Conservation (phyloP, 1,140 invertebrate genomes). For the Helicoverpa armigera region DNA sequence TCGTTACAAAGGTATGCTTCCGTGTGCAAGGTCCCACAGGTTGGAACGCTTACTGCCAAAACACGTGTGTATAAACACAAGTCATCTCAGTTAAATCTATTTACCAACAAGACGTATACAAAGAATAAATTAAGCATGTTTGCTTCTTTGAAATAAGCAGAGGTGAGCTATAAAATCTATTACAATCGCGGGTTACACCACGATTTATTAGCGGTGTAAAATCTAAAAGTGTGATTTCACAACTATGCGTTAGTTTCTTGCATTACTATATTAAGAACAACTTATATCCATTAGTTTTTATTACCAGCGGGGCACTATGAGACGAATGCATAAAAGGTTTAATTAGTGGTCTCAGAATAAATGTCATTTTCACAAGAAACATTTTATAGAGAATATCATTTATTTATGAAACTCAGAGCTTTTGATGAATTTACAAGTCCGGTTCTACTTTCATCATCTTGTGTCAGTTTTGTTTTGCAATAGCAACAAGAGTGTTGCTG, state of each 20-base stretch:
- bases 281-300: slow-evolving; percentile 53
- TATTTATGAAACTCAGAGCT: slow-evolving; percentile 37
- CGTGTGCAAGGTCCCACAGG: slow-evolving; percentile 15
- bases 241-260: slow-evolving; percentile 40
- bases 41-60: background rate
- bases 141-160: slow-evolving; percentile 55
- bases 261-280: slow-evolving; percentile 20
- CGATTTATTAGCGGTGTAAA: slow-evolving; percentile 57
- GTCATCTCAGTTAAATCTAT: slow-evolving; percentile 39
- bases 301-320: slow-evolving; percentile 19
- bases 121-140: slow-evolving; percentile 58
- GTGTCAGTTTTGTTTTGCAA: slow-evolving; percentile 35
- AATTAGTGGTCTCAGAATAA: slow-evolving; percentile 31
- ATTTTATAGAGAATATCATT: slow-evolving; percentile 22
- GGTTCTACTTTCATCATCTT: slow-evolving; percentile 43
- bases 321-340: slow-evolving; percentile 44
- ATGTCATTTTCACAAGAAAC: slow-evolving; percentile 20
- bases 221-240: slow-evolving; percentile 57
- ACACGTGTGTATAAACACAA: no score
- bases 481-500: slow-evolving; percentile 16
- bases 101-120: slow-evolving; percentile 44
- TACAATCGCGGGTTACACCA: slow-evolving; percentile 56
- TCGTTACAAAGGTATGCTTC: slow-evolving; percentile 15
- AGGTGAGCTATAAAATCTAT: slow-evolving; percentile 64
- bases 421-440: slow-evolving; percentile 39